These are phyloP conservation scores for Gymnocephalus cernua DNA, from an alignment of 2,113 vertebrate species.

Conservation along the genomic window DNA sequence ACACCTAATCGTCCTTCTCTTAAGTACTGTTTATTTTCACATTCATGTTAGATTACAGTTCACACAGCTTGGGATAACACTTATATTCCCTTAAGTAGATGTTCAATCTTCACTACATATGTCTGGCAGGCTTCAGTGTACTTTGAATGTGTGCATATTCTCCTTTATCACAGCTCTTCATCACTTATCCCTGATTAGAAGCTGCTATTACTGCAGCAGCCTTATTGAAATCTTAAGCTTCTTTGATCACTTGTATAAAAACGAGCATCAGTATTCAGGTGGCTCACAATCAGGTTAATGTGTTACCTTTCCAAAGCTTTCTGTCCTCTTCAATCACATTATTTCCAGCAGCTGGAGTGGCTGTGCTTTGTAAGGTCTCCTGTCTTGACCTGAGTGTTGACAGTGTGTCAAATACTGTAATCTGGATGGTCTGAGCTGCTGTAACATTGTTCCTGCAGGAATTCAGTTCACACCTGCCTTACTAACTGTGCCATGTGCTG, in stretches of 20 bases:
- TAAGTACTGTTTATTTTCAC: slow-evolving; percentile 42
- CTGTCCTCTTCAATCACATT: slow-evolving; percentile 47
- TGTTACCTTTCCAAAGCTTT: slow-evolving; percentile 36
- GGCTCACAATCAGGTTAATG: slow-evolving; percentile 42
- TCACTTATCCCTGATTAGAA: slow-evolving; percentile 33
- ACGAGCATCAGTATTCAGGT: slow-evolving; percentile 49
- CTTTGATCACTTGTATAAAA: slow-evolving; percentile 35
- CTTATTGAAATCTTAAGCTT: slow-evolving; percentile 40
- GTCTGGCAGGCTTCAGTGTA: slow-evolving; percentile 6
- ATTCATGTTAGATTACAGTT: slow-evolving; percentile 14
- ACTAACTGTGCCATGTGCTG: slow-evolving; percentile 53
- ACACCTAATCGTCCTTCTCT: neutral
- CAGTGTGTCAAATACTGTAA: slow-evolving; percentile 44
- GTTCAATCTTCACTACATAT: slow-evolving; percentile 3
- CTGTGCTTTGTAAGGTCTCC: slow-evolving; percentile 16
- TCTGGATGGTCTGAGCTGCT: slow-evolving; percentile 16
- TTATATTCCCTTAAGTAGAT: slow-evolving; percentile 13
- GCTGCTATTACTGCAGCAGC: neutral
- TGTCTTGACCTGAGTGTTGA: slow-evolving; percentile 52
- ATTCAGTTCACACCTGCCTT: slow-evolving; percentile 69
- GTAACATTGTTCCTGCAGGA: slow-evolving; percentile 38
- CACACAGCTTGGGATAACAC: slow-evolving; percentile 13
- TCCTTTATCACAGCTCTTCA: slow-evolving; percentile 14
- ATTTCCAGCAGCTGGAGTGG: slow-evolving; percentile 38
- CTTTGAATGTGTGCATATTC: slow-evolving; percentile 9